Evolutionary conservation across 2,888 invertebrate genomes (phyloP), one percentile per base, ranked within the genome.

Genomic region (Andrena camellia): DNA sequence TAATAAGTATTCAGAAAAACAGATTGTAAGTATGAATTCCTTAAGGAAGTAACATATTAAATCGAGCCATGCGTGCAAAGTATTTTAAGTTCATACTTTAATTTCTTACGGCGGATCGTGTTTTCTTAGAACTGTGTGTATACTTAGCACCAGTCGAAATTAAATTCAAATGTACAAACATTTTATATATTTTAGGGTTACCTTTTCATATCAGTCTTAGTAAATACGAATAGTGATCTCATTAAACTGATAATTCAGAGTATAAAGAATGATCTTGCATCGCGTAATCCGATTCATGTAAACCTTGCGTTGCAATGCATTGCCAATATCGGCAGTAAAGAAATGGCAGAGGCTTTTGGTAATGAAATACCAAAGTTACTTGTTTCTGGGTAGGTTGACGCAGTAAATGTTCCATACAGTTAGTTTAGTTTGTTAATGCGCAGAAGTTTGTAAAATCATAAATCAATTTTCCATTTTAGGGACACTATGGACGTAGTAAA

Each of bases 1-100:
- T 83, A 99, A 99, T 94, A 99, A 99, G 96, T 99, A 99, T 95
- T 99, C 99, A 69, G 99, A 99, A 94, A 99, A 99, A 95, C 99
- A 99, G 96, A 99, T 99, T 95, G 98, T 97, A 95, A 95, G 96
- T 95, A 81, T 79, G 2, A 26, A 63, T 7, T 59, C 17, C 2
- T 64, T 50, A 20, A 29, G 0, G 3, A 48, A 29, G 10, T 23
- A 13, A 2, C 33, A 1, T 23, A 54, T 33, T 6, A 0, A 10
- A 20, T 26, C 10, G 23, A 57, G 23, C 26, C 23, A 10, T 54
- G n/a, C 54, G 23, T n/a, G n/a, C 20, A 20, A 20, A 20, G 7
- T 20, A 54, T 54, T 54, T 54, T 54, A 20, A 54, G 54, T 8
- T 2, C 23, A 2, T 52, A 52, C 42, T 42, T 17, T 42, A 42